A percentile compares a stretch with the other conserved stretches of the same genome.
phyloP scores from a whole-genome alignment of 2,113 vertebrate genomes.

The Castor canadensis region DNA sequence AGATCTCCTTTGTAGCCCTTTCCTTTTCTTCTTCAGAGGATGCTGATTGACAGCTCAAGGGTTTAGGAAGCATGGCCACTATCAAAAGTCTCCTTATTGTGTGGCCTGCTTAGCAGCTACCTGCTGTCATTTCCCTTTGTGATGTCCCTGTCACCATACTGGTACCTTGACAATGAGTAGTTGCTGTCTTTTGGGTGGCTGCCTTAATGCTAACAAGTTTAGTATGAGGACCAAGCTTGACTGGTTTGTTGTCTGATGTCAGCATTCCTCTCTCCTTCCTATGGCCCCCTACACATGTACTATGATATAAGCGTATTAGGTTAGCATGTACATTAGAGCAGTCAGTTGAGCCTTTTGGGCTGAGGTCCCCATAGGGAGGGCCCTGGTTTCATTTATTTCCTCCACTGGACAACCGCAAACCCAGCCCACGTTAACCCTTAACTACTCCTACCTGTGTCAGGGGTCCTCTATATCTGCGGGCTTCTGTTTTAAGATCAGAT shows the following conservation, averaged over 20 bases:
- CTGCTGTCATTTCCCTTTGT: too few species aligned
- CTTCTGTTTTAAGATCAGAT: not conserved
- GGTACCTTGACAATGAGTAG: not conserved
- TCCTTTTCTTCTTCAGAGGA: not conserved
- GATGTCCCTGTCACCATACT: not conserved
- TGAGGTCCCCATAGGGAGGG: not conserved
- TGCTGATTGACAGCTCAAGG: not conserved
- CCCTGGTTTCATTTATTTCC: not conserved
- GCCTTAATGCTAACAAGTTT: too few species aligned
- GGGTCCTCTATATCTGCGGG: not conserved
- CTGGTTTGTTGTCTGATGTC: not conserved
- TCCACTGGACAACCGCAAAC: not conserved
- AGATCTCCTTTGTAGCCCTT: not conserved
- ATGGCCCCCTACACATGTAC: not conserved
- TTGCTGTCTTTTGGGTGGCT: not conserved
- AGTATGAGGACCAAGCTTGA: not conserved
- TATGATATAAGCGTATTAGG: not conserved
- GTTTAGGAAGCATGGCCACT: not conserved
- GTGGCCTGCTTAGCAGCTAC: not conserved
- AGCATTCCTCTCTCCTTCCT: not conserved
- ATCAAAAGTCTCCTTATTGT: not conserved
- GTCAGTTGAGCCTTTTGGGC: not conserved
- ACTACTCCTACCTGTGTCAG: not conserved
- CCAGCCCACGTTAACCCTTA: not conserved
- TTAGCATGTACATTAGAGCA: not conserved